Conservation (phyloP, 2,888 invertebrate genomes). For the Helobdella robusta region DNA sequence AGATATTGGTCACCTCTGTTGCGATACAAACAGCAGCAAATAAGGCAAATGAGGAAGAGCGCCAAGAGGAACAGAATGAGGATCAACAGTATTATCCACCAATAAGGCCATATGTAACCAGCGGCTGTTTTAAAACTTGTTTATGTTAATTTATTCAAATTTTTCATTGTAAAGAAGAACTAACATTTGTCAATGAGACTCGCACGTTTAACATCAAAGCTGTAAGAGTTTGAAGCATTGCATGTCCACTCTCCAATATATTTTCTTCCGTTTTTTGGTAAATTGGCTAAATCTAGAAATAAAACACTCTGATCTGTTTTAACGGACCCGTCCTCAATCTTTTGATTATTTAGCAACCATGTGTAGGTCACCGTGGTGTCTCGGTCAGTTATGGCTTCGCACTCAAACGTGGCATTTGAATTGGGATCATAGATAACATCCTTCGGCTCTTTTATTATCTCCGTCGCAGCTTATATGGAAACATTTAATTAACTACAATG, state of each 20-base stretch:
- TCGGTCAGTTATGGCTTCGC: conserved; percentile 28
- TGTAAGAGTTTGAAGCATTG: conserved; percentile 25
- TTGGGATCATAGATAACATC: conserved; percentile 11
- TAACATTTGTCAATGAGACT: not conserved
- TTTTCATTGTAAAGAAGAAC: too few relatives aligned
- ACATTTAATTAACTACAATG: too few relatives aligned
- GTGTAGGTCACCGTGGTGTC: conserved; percentile 29
- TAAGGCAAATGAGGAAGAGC: conserved; percentile 30
- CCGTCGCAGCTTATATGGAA: conserved; percentile 27
- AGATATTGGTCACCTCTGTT: conserved; percentile 34
- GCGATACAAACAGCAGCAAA: conserved; percentile 31
- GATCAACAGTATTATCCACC: conserved; percentile 34
- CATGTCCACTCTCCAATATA: conserved; percentile 23
- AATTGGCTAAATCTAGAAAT: conserved; percentile 4
- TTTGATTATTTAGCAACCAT: conserved; percentile 26
- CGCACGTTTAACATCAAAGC: conserved; percentile 11
- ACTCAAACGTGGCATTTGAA: conserved; percentile 20
- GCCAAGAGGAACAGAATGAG: conserved; percentile 27
- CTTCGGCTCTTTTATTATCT: conserved; percentile 12
- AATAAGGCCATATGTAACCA: conserved; percentile 19
- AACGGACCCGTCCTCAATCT: not conserved
- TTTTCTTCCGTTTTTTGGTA: not conserved
- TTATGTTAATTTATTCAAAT: not conserved
- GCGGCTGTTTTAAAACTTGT: not conserved
- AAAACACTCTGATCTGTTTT: conserved; percentile 14